Evolutionary conservation across 1,140 invertebrate genomes (phyloP), one percentile per base, ranked within the genome.

Genomic region (Trachymyrmex septentrionalis): DNA sequence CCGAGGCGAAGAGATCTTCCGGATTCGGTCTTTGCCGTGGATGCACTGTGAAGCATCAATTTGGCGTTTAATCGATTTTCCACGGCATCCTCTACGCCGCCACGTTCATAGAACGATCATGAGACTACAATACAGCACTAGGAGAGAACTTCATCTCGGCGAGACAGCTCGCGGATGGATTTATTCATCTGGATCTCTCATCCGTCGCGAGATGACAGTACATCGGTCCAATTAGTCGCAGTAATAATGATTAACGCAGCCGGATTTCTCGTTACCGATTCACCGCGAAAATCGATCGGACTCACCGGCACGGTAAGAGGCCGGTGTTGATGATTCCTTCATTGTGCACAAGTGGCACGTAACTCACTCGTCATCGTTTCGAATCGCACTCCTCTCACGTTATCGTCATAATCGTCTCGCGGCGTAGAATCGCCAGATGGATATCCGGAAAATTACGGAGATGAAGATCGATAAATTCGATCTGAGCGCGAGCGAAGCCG

Each of bases 61-160:
- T 90, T 76, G 66, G 34, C 87, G 87, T 59, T 86, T 82, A 86
- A 89, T 90, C 88, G 87, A 90, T 90, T 90, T 89, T 90, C 87
- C 76, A 90, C 87, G 88, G 87, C 64, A 63, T 88, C 77, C 21
- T 86, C 81, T 57, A 59, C 75, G 82, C 59, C 64, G 38, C 27
- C 69, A 63, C 50, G 87, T 80, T 27, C 69, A 27, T 86, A 86
- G 87, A 82, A 89, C 87, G 84, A 66, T 88, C 82, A 69, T 19
- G 86, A 89, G 82, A 57, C 71, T 75, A 67, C 50, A 87, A 89
- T 86, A 81, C 76, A 72, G 30, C 77, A 55, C 57, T 73, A 77
- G 81, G 21, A 69, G 73, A 63, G 55, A 67, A 34, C 48, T 80
- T 80, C 27, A 80, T 80, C 61, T 34, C n/a, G 61, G 19, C 61